These are phyloP conservation scores for Torymus texanus DNA, from an alignment of 2,888 invertebrate genomes.

Conservation along the genomic window DNA sequence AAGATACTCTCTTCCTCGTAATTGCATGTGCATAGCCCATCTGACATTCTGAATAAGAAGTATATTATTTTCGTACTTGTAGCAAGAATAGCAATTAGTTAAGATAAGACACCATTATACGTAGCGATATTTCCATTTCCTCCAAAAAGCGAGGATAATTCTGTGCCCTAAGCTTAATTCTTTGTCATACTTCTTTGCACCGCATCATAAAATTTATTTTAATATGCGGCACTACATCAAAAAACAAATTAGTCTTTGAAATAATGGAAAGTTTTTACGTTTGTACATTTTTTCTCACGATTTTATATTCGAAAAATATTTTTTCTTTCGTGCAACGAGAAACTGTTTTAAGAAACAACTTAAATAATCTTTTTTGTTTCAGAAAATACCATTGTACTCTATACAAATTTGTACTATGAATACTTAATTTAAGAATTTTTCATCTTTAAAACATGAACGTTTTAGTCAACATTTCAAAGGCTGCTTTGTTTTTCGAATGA, in stretches of 20 bases:
- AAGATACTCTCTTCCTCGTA: slow-evolving; percentile 63
- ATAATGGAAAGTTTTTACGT: neutral
- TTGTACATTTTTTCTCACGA: slow-evolving; percentile 1
- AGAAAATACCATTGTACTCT: slow-evolving; percentile 23
- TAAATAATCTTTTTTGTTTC: slow-evolving; percentile 2
- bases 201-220: slow-evolving; percentile 11
- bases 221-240: slow-evolving; percentile 17
- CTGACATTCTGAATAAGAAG: slow-evolving; percentile 58
- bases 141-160: slow-evolving; percentile 49
- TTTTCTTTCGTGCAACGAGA: slow-evolving; percentile 6
- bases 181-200: slow-evolving; percentile 30
- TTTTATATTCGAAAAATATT: slow-evolving; percentile 17
- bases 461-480: slow-evolving; percentile 17
- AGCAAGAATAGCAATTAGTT: slow-evolving; percentile 69
- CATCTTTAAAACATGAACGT: slow-evolving; percentile 20
- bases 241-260: slow-evolving; percentile 45
- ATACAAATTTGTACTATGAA: slow-evolving; percentile 43
- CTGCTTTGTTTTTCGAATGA: slow-evolving; percentile 43
- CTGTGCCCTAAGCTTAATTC: slow-evolving; percentile 46
- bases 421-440: slow-evolving; percentile 25
- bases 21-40: slow-evolving; percentile 58
- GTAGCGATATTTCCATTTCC: slow-evolving; percentile 67
- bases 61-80: slow-evolving; percentile 58
- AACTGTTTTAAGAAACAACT: slow-evolving; percentile 9
- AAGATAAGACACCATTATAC: slow-evolving; percentile 72